Evolutionary conservation across 2,888 invertebrate genomes (phyloP).

Genomic region (Lasioglossum figueresi): DNA sequence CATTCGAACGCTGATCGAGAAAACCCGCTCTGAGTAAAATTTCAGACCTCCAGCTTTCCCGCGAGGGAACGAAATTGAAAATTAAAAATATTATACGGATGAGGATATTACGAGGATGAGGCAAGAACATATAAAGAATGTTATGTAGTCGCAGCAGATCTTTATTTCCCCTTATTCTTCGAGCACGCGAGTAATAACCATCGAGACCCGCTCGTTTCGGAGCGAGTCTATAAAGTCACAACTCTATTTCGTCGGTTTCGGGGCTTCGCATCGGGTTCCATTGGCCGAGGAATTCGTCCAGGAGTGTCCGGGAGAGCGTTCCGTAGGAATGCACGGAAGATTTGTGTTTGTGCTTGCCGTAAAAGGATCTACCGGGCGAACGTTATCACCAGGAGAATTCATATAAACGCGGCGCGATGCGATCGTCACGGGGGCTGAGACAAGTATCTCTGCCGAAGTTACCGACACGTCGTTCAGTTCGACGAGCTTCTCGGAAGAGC

Average conservation of each 20-base stretch:
- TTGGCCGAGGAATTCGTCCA: background rate
- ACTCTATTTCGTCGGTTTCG: background rate
- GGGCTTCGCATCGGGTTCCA: background rate
- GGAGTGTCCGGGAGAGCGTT: background rate
- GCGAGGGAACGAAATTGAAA: no score
- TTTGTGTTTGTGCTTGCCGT: conserved; percentile 30
- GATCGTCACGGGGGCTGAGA: conserved; percentile 38
- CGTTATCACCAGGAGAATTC: conserved; percentile 39
- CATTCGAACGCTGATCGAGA: no score
- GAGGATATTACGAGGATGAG: background rate
- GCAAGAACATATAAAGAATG: background rate
- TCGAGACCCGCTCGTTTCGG: background rate
- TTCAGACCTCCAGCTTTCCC: no score
- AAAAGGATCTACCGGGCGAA: conserved; percentile 33
- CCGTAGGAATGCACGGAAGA: background rate
- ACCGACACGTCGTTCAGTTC: conserved; percentile 53
- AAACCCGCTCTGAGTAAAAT: no score
- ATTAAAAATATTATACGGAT: no score
- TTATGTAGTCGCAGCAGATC: background rate
- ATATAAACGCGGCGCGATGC: conserved; percentile 30
- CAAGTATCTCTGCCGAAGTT: conserved; percentile 36
- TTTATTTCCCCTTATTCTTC: background rate
- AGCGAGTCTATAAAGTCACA: background rate
- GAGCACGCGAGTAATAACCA: background rate
- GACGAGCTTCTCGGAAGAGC: conserved; percentile 66